A percentile compares a stretch with the other conserved stretches of the same genome.
Evolutionary conservation across 2,113 vertebrate species (phyloP).

Genomic region (Crotalus viridis): DNA sequence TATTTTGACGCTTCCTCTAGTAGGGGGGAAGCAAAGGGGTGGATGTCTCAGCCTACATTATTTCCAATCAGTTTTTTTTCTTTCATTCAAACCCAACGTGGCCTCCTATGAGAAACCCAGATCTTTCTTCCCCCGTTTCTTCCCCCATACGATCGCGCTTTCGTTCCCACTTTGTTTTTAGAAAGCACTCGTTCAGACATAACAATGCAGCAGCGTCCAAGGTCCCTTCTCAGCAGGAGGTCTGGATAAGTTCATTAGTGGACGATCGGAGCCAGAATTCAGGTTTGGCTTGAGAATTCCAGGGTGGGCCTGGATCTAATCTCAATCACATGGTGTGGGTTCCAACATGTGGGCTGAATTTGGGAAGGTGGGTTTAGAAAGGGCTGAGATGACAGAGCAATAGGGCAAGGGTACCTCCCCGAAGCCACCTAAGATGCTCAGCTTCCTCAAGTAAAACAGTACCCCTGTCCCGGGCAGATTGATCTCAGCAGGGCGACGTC

Average conservation of each 20-base stretch:
- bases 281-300: constrained; percentile 43
- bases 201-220: constrained; percentile 57
- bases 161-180: neutral
- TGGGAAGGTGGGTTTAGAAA: constrained; percentile 8
- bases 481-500: constrained; percentile 23
- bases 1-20: neutral
- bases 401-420: neutral
- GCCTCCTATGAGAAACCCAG: neutral
- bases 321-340: constrained; percentile 51
- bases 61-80: neutral
- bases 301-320: constrained; percentile 23
- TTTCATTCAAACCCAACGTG: neutral
- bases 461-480: neutral
- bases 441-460: neutral
- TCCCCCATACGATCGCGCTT: neutral
- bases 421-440: neutral
- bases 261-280: constrained; percentile 52
- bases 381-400: neutral
- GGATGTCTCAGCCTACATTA: neutral
- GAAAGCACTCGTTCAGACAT: constrained; percentile 24
- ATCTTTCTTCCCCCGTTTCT: too few relatives aligned
- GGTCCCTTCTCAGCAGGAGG: constrained; percentile 57
- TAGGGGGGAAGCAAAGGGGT: neutral
- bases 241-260: constrained; percentile 53
- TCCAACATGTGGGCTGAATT: constrained; percentile 22